These are phyloP conservation scores for Xiphophorus birchmanni DNA, from an alignment of 2,797 vertebrate species.

Conservation along the genomic window DNA sequence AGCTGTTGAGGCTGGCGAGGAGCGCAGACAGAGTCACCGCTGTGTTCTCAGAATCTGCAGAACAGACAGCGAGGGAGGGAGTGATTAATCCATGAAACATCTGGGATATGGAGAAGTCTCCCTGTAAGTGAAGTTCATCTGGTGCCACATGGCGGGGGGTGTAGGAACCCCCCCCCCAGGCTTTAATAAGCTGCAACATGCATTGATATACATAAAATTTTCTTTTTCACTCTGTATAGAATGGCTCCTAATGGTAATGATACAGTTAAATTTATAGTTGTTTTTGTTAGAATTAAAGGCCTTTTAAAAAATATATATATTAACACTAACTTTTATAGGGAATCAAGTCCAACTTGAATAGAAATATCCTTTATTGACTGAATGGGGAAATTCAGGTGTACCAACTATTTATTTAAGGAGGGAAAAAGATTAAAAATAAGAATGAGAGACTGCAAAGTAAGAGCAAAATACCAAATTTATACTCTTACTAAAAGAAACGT, in stretches of 20 bases:
- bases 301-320: not conserved
- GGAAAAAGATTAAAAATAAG: not conserved
- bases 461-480: too few species aligned
- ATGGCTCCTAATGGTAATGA: not conserved
- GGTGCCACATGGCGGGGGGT: not conserved
- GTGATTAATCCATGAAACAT: constrained; percentile 54
- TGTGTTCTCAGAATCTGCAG: constrained; percentile 92
- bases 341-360: not conserved
- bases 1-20: constrained; percentile 95
- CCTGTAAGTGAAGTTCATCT: constrained; percentile 10
- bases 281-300: not conserved
- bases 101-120: constrained; percentile 34
- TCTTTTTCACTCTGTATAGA: not conserved
- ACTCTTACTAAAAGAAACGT: not conserved
- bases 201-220: not conserved
- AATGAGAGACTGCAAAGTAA: not conserved
- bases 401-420: not conserved
- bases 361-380: not conserved
- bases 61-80: constrained; percentile 35
- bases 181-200: not conserved
- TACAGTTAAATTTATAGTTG: not conserved
- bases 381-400: not conserved
- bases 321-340: not conserved
- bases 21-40: constrained; percentile 90
- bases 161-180: not conserved